Conservation (phyloP, 2,797 vertebrate genomes). For the Chaunax sp. region DNA sequence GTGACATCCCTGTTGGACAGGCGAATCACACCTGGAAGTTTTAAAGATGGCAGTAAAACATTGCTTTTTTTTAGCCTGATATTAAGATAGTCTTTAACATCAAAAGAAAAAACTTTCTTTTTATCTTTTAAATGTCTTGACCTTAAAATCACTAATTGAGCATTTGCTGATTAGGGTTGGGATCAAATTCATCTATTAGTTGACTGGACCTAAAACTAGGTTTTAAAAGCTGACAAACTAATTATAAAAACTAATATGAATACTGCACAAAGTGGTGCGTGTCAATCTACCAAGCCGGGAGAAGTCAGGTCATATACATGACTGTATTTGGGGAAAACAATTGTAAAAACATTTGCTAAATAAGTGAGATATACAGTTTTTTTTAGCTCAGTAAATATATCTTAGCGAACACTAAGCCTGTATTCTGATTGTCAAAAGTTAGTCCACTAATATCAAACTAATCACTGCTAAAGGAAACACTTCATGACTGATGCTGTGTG, state of each 20-base stretch:
- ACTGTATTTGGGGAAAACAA: background rate
- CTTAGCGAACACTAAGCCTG: background rate
- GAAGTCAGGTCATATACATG: background rate
- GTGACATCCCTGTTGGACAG: too few species aligned
- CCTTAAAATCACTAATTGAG: background rate
- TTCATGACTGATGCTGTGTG: background rate
- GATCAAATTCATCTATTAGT: background rate
- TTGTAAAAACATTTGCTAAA: background rate
- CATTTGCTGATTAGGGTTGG: background rate
- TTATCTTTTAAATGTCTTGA: too few species aligned
- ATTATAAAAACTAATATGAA: too few species aligned
- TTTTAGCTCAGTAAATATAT: background rate
- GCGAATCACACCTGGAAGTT: too few species aligned
- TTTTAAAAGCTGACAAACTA: background rate
- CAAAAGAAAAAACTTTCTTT: too few species aligned
- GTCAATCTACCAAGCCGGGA: background rate
- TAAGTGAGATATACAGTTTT: background rate
- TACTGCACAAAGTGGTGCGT: background rate
- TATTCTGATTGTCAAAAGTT: conserved; percentile 10
- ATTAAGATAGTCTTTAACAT: too few species aligned
- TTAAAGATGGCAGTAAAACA: too few species aligned
- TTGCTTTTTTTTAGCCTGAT: too few species aligned
- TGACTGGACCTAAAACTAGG: background rate
- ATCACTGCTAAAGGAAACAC: background rate
- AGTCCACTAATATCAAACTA: background rate